Conservation (phyloP, 2,113 vertebrate genomes). For the Chaetura pelagica region DNA sequence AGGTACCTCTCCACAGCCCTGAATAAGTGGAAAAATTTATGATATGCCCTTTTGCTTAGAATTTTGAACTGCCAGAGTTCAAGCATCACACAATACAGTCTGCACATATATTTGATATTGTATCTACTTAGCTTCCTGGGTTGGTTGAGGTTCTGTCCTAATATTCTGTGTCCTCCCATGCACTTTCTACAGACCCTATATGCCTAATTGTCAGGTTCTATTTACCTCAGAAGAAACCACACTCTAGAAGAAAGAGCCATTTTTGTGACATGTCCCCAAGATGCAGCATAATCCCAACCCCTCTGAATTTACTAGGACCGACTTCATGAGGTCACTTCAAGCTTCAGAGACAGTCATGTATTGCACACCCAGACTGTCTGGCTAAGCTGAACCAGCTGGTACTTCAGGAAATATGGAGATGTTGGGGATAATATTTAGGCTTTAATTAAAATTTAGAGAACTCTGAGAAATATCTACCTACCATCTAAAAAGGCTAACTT, state of each 20-base stretch:
- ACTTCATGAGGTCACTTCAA: background rate
- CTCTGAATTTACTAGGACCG: background rate
- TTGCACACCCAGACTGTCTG: background rate
- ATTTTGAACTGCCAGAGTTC: background rate
- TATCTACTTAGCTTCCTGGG: background rate
- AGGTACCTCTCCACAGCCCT: background rate
- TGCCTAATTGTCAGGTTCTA: background rate
- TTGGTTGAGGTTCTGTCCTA: background rate
- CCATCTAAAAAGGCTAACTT: background rate
- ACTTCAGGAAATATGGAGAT: background rate
- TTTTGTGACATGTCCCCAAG: background rate
- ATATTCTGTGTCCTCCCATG: background rate
- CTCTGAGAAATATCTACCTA: background rate
- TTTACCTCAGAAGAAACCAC: background rate
- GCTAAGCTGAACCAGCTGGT: background rate
- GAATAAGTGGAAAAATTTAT: background rate
- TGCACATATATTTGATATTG: background rate
- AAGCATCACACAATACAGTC: background rate
- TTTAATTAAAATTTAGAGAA: background rate
- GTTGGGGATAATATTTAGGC: background rate
- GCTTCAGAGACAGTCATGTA: background rate
- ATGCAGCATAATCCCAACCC: accelerated
- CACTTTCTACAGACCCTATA: background rate
- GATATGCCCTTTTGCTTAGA: background rate
- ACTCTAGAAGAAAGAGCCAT: background rate